A percentile compares a stretch with the other conserved stretches of the same genome.
Evolutionary conservation across 2,113 vertebrate species (phyloP).

Genomic region (Redunca redunca): DNA sequence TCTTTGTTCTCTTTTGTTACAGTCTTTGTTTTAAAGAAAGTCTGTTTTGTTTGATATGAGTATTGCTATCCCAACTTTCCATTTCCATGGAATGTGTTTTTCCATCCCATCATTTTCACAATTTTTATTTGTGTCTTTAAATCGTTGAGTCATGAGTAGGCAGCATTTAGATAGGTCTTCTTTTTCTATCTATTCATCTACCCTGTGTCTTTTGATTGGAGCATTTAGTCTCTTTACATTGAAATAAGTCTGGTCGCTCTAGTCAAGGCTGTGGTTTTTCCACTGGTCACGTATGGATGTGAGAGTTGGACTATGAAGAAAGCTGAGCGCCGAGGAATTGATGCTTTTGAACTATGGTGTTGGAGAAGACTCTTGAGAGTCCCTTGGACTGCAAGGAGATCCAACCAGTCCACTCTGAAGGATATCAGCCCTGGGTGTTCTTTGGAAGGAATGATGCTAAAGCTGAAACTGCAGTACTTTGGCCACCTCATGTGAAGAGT

Average conservation of each 20-base stretch:
- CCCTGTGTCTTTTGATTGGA: neutral
- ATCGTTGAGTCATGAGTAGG: neutral
- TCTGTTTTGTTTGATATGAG: neutral
- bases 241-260: neutral
- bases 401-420: no score
- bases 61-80: neutral
- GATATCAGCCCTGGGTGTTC: no score
- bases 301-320: no score
- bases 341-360: no score
- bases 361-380: no score
- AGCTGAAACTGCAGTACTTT: no score
- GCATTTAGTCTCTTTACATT: neutral
- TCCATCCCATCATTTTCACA: neutral
- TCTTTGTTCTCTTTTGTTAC: neutral
- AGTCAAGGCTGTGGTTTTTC: no score
- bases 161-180: neutral
- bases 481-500: no score
- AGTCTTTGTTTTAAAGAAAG: neutral
- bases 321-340: rapidly evolving
- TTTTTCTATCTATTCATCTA: neutral
- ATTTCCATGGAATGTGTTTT: neutral
- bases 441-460: no score
- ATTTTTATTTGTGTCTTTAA: neutral
- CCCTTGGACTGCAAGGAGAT: no score
- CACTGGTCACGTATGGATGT: no score